phyloP scores from a whole-genome alignment of 1,140 invertebrate species.

The Berghia stephanieae region DNA sequence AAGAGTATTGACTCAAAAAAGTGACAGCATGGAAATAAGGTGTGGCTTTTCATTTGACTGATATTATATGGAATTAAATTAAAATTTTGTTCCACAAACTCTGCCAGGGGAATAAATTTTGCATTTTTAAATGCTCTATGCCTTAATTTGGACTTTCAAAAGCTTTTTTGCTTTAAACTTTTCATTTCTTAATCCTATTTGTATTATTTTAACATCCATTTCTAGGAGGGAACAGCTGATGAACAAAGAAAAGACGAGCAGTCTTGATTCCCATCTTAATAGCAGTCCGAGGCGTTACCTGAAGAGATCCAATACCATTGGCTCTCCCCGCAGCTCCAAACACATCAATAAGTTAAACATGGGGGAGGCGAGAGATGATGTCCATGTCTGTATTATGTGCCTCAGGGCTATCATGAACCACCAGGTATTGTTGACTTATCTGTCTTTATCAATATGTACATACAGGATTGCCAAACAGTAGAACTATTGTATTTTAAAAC shows the following conservation, averaged over 20 bases:
- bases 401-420: constrained; percentile 99
- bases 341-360: constrained; percentile 79
- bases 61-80: too few relatives aligned
- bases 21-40: too few relatives aligned
- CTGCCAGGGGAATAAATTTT: too few relatives aligned
- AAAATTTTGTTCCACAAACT: too few relatives aligned
- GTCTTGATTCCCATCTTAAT: constrained; percentile 55
- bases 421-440: constrained; percentile 75
- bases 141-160: too few relatives aligned
- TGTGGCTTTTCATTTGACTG: too few relatives aligned
- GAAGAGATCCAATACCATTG: constrained; percentile 58
- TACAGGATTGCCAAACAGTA: too few relatives aligned
- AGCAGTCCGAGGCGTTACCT: constrained; percentile 51
- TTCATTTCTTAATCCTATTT: too few relatives aligned
- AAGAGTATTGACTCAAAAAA: too few relatives aligned
- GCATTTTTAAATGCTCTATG: too few relatives aligned
- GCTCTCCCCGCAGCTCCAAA: constrained; percentile 51
- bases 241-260: constrained; percentile 59
- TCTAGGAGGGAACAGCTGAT: constrained; percentile 59
- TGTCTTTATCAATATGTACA: neutral
- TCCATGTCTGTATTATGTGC: constrained; percentile 99
- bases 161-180: too few relatives aligned
- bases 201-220: constrained; percentile 1
- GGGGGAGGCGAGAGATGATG: constrained; percentile 97
- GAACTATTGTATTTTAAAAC: too few relatives aligned